A percentile compares a stretch with the other conserved stretches of the same genome.
These are phyloP conservation scores for Heliconius charithonia DNA, from an alignment of 2,888 invertebrate species.

Conservation along the genomic window DNA sequence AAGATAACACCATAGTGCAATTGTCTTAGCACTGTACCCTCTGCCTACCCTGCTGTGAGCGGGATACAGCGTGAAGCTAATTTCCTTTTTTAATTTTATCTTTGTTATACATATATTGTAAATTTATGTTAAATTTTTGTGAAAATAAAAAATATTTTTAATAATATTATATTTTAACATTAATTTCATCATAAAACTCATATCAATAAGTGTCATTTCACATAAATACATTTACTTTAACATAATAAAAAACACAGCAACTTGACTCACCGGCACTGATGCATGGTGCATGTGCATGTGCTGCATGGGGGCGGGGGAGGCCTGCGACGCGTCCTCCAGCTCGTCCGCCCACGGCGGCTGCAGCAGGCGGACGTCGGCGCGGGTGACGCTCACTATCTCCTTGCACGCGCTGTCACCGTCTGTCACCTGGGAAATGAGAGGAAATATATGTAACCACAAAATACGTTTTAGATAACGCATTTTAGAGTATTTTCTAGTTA, in stretches of 20 bases:
- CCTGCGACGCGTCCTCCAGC: conserved; percentile 86
- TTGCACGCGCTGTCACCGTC: conserved; percentile 71
- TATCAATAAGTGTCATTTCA: too few species aligned
- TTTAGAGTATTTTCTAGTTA: too few species aligned
- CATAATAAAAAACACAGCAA: neutral
- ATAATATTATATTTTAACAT: too few species aligned
- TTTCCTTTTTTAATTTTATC: too few species aligned
- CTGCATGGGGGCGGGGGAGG: conserved; percentile 64
- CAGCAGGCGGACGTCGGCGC: conserved; percentile 94
- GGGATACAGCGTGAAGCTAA: too few species aligned
- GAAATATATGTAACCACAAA: neutral
- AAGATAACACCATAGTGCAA: too few species aligned
- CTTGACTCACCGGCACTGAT: conserved; percentile 60
- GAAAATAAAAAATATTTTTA: too few species aligned
- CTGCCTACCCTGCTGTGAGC: neutral
- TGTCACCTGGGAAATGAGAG: conserved; percentile 74
- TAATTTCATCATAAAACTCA: neutral
- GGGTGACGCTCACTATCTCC: conserved; percentile 88
- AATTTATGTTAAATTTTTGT: too few species aligned
- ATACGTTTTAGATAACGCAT: too few species aligned
- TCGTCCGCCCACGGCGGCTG: conserved; percentile 99
- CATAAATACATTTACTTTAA: too few species aligned
- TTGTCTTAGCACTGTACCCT: too few species aligned
- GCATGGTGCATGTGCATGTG: conserved; percentile 63
- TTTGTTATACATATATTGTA: too few species aligned